These are phyloP conservation scores for Mirza zaza DNA, from an alignment of 2,113 vertebrate species.

Conservation along the genomic window DNA sequence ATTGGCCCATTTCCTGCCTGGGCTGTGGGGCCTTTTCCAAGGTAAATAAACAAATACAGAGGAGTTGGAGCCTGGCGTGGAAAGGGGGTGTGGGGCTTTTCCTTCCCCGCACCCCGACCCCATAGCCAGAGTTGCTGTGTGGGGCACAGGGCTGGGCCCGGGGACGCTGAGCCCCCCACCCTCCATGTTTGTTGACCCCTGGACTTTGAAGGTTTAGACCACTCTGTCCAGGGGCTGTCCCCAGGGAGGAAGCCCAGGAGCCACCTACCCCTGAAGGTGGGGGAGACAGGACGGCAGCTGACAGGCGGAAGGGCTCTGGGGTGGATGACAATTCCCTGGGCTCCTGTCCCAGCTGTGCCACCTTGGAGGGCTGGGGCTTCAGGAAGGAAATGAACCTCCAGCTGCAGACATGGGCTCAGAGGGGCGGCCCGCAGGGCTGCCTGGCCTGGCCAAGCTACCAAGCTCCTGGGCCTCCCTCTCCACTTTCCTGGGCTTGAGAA, in stretches of 20 bases:
- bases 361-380: not conserved
- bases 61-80: conserved; percentile 62
- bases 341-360: not conserved
- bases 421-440: not conserved
- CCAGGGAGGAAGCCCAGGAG: not conserved
- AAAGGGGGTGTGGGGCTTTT: conserved; percentile 39
- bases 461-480: not conserved
- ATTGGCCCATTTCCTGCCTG: conserved; percentile 76
- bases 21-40: conserved; percentile 75
- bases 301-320: not conserved
- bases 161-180: not conserved
- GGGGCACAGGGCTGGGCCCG: not conserved
- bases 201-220: not conserved
- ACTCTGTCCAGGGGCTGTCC: not conserved
- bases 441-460: not conserved
- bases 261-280: not conserved
- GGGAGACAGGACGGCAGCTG: not conserved
- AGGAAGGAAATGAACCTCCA: not conserved
- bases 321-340: not conserved
- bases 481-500: not conserved
- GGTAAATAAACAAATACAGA: conserved; percentile 79
- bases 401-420: not conserved
- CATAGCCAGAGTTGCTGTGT: not conserved
- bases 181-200: not conserved
- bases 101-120: not conserved